Evolutionary conservation across 2,888 invertebrate species (phyloP).

Genomic region (Drosophila silvestris): DNA sequence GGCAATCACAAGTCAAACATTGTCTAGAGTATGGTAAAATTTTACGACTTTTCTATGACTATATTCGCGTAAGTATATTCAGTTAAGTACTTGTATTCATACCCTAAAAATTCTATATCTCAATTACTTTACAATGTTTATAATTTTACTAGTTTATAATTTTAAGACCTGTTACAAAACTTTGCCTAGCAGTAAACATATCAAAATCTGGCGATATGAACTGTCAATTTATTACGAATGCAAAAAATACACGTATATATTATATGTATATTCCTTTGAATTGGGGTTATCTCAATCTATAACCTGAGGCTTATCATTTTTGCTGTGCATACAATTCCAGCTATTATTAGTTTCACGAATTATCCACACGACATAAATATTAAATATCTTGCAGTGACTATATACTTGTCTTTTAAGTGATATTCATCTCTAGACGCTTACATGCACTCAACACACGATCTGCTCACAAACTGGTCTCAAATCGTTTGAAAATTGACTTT

Average conservation of each 20-base stretch:
- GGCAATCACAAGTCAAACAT: background rate
- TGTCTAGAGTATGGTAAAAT: too few relatives aligned
- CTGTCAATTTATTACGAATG: background rate
- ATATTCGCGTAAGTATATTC: too few relatives aligned
- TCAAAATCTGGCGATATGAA: background rate
- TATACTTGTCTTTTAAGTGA: background rate
- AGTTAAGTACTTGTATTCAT: background rate
- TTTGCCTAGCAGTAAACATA: background rate
- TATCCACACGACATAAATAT: background rate
- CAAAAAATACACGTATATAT: background rate
- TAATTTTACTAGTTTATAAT: background rate
- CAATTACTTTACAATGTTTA: background rate
- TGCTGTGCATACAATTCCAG: background rate
- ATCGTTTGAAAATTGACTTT: slow-evolving; percentile 6
- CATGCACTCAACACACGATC: slow-evolving; percentile 11
- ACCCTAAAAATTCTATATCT: background rate
- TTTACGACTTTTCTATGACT: too few relatives aligned
- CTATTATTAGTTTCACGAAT: background rate
- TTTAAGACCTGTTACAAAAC: background rate
- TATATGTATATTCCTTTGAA: background rate
- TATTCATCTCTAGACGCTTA: background rate
- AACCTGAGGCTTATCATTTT: background rate
- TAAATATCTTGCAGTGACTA: background rate
- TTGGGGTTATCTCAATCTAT: background rate
- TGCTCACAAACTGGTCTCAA: slow-evolving; percentile 19